phyloP scores from a whole-genome alignment of 2,797 vertebrate genomes.

The Antrozous pallidus region DNA sequence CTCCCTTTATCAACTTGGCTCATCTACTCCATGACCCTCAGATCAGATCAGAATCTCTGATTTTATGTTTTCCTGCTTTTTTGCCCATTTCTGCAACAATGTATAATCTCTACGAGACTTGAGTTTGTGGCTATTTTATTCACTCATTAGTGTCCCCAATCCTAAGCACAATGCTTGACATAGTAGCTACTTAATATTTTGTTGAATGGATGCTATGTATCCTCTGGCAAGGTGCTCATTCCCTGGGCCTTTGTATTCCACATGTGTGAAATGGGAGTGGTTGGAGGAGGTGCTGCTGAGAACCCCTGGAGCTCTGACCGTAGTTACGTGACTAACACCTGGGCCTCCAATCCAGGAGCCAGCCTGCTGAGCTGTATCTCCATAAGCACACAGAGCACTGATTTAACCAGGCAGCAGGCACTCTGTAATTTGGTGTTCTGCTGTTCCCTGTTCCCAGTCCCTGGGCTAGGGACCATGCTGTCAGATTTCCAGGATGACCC shows the following conservation, averaged over 20 bases:
- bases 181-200: neutral
- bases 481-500: slow-evolving; percentile 24
- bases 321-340: neutral
- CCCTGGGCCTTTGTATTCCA: neutral
- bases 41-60: neutral
- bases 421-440: neutral
- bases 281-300: neutral
- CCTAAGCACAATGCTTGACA: neutral
- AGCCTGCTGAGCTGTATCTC: neutral
- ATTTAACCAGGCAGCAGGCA: neutral
- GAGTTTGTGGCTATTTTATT: neutral
- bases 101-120: neutral
- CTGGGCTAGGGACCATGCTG: neutral
- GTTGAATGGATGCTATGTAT: neutral
- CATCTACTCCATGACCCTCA: neutral
- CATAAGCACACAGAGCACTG: neutral
- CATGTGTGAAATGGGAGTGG: neutral
- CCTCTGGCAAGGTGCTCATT: neutral
- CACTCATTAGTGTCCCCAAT: neutral
- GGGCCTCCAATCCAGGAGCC: neutral
- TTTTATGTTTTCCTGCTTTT: neutral
- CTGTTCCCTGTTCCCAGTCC: neutral
- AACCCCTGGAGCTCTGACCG: neutral
- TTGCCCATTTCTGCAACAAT: neutral
- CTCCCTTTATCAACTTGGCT: neutral